Evolutionary conservation across 2,113 vertebrate genomes (phyloP).

Genomic region (Burhinus bistriatus): DNA sequence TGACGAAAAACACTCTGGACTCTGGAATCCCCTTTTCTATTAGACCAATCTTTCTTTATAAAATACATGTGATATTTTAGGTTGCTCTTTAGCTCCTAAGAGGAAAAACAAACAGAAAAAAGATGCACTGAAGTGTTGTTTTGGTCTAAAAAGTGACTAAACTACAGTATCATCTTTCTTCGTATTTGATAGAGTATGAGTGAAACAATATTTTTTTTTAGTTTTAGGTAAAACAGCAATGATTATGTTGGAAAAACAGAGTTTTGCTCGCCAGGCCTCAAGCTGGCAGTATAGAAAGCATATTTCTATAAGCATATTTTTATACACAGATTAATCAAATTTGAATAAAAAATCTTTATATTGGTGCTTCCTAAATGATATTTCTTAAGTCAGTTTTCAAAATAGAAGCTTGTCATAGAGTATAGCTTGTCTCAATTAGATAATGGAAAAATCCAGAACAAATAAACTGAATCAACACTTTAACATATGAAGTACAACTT

Average conservation of each 20-base stretch:
- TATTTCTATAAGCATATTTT: background rate
- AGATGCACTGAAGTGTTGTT: background rate
- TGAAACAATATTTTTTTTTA: background rate
- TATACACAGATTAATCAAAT: background rate
- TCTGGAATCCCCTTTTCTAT: background rate
- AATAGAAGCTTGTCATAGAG: background rate
- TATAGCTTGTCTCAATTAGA: background rate
- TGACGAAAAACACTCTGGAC: background rate
- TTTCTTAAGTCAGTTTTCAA: background rate
- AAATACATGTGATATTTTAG: background rate
- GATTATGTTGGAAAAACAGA: background rate
- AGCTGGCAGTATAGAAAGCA: background rate
- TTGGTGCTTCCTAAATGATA: background rate
- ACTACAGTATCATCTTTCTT: background rate
- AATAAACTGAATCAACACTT: background rate
- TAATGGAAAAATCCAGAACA: background rate
- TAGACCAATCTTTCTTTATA: background rate
- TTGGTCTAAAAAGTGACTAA: background rate
- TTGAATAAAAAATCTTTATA: background rate
- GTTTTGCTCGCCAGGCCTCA: background rate
- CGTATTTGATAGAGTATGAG: background rate
- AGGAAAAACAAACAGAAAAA: background rate
- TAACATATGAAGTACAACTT: background rate
- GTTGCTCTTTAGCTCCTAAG: background rate
- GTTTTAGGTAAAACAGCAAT: background rate